Percentiles rank a stretch among this genome's conserved stretches.
Conservation (phyloP, 2,888 invertebrate species). For the Lycophotia porphyrea region DNA sequence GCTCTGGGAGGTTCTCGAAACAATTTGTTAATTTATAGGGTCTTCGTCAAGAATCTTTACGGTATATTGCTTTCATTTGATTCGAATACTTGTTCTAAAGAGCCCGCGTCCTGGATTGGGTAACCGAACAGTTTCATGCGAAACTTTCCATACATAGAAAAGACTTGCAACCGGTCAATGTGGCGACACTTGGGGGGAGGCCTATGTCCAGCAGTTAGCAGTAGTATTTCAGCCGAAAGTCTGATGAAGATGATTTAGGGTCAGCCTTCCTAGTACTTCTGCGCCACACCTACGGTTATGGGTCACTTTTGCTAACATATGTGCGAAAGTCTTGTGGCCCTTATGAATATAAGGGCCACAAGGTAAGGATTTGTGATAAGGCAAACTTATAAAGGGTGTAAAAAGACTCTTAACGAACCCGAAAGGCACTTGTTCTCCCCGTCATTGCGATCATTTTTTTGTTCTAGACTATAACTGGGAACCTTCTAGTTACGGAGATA, state of each 20-base stretch:
- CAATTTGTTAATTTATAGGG: slow-evolving; percentile 43
- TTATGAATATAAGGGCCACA: too few species aligned
- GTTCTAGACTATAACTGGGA: too few species aligned
- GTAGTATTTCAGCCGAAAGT: too few species aligned
- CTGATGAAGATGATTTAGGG: too few species aligned
- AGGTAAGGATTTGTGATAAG: not conserved
- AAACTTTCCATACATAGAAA: not conserved
- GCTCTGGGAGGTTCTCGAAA: slow-evolving; percentile 26
- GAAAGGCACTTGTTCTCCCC: too few species aligned
- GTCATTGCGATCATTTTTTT: too few species aligned
- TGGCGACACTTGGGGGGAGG: too few species aligned
- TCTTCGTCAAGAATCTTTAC: slow-evolving; percentile 28
- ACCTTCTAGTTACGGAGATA: too few species aligned
- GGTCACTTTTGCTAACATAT: not conserved
- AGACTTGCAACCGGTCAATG: too few species aligned
- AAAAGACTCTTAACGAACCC: too few species aligned
- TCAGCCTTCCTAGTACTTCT: not conserved
- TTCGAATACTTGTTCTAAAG: slow-evolving; percentile 39
- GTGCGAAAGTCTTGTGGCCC: not conserved
- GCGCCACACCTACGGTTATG: not conserved
- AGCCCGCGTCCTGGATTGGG: not conserved
- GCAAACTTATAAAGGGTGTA: too few species aligned
- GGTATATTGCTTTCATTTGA: slow-evolving; percentile 7
- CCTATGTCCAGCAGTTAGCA: too few species aligned
- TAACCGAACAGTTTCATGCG: not conserved